phyloP scores from a whole-genome alignment of 2,113 vertebrate genomes.

The Oenanthe oenanthe region DNA sequence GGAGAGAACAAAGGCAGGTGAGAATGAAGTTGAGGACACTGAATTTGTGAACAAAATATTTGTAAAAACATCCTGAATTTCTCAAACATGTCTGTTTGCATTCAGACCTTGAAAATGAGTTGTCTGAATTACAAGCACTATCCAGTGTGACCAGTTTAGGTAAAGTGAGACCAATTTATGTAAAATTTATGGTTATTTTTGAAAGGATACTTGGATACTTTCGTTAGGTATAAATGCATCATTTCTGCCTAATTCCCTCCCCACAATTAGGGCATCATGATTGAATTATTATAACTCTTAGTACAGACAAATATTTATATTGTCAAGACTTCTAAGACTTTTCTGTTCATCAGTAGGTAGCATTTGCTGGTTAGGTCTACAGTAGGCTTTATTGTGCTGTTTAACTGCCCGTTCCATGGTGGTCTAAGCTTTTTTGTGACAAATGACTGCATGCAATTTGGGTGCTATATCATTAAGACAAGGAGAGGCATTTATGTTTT shows the following conservation, averaged over 20 bases:
- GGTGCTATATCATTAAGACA: conserved; percentile 56
- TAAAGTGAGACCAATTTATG: neutral
- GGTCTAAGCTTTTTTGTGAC: conserved; percentile 36
- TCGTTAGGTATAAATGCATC: neutral
- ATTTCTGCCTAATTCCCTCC: neutral
- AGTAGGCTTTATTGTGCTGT: conserved; percentile 41
- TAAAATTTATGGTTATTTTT: conserved; percentile 5
- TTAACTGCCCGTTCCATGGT: neutral
- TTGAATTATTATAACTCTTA: conserved; percentile 17
- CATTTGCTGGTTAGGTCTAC: neutral
- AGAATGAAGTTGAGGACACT: neutral
- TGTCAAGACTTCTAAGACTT: conserved; percentile 30
- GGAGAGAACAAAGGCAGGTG: neutral
- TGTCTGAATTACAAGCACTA: neutral
- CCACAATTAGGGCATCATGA: neutral
- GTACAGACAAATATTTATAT: conserved; percentile 9
- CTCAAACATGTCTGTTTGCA: neutral
- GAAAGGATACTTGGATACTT: neutral
- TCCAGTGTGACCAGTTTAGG: neutral
- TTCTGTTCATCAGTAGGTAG: conserved; percentile 3
- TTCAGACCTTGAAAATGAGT: neutral
- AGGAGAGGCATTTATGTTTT: conserved; percentile 44
- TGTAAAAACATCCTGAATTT: neutral
- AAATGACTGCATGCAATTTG: conserved; percentile 30
- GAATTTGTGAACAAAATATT: neutral